phyloP scores from a whole-genome alignment of 2,888 invertebrate species.

The Hybos culiciformis region DNA sequence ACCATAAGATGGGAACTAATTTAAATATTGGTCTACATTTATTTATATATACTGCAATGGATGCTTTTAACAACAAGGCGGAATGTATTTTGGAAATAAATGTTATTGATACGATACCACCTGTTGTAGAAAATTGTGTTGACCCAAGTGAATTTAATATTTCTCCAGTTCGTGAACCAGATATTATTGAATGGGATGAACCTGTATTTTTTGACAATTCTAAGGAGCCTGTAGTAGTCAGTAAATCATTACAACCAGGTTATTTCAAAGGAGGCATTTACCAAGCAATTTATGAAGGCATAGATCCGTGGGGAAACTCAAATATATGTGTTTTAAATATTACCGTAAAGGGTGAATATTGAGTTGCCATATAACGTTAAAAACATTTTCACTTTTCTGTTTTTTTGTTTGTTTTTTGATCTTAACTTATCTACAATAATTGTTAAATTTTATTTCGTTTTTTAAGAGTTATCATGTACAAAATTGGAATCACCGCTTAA shows the following conservation, averaged over 20 bases:
- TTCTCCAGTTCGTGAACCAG: constrained; percentile 39
- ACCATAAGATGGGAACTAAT: constrained; percentile 30
- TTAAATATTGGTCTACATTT: constrained; percentile 44
- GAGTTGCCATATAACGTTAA: too few species aligned
- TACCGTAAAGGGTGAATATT: constrained; percentile 43
- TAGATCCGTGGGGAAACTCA: constrained; percentile 43
- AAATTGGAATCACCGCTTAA: constrained; percentile 36
- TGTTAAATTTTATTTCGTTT: too few species aligned
- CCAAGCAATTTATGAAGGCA: constrained; percentile 42
- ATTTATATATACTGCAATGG: constrained; percentile 49
- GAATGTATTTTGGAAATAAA: constrained; percentile 45
- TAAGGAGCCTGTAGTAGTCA: constrained; percentile 17
- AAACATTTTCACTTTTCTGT: too few species aligned
- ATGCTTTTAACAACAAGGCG: constrained; percentile 44
- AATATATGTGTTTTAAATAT: constrained; percentile 45
- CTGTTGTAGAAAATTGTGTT: constrained; percentile 43
- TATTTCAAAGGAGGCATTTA: constrained; percentile 43
- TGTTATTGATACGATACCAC: constrained; percentile 43
- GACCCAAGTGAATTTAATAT: constrained; percentile 43
- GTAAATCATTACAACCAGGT: constrained; percentile 35
- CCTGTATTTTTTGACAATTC: constrained; percentile 36
- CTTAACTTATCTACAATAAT: too few species aligned
- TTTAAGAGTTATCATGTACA: constrained; percentile 29
- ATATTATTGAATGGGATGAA: constrained; percentile 37
- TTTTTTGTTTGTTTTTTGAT: too few species aligned